Base-by-base conservation (phyloP, 64 coral and sea anemone species). In the Stylophora pistillata region DNA sequence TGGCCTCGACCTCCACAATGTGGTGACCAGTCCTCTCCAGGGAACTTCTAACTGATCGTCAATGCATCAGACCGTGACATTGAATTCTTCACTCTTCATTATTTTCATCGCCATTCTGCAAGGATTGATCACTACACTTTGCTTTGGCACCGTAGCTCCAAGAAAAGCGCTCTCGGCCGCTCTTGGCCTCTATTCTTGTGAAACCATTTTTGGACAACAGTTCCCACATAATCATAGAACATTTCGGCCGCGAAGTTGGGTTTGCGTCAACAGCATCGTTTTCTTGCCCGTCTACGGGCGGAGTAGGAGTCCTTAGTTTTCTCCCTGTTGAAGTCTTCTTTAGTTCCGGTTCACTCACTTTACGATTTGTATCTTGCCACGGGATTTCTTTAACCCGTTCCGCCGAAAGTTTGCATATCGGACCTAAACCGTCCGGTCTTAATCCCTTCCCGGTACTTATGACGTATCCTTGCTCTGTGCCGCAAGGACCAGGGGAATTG, bases 391-490 rank as follows among this genome's bases (percentile, higher is more conserved):
- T 65, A 13, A 96, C 81, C 57, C 94, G 79, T 15, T 96, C 94
- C 56, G 74, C 75, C 72, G 94, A 86, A 69, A 96, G 77, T 25
- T 88, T 80, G 70, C 94, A 96, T 34, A 96, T 91, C 41, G 91
- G 70, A 13, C 94, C 88, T 1, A 96, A 68, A 1, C 94, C 94
- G 5, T 96, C 91, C 18, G 66, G 34, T 4, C 89, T 70, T 23
- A 98, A 15, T 9, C 81, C 89, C 73, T 94, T 92, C 52, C 96
- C 96, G 18, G 96, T 95, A 53, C 90, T 95, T 72, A 98, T 87
- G 10, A 98, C 93, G 53, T 89, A 98, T 30, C 79, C 88, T 54
- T 95, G 93, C 73, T 98, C 96, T 1, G 89, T 93, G 53, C 78
- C 79, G 53, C 90, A 95, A 25, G 93, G 93, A 41, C 93, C 96